These are phyloP conservation scores for Amblyornis subalaris DNA, from an alignment of 2,113 vertebrate genomes.

Conservation along the genomic window DNA sequence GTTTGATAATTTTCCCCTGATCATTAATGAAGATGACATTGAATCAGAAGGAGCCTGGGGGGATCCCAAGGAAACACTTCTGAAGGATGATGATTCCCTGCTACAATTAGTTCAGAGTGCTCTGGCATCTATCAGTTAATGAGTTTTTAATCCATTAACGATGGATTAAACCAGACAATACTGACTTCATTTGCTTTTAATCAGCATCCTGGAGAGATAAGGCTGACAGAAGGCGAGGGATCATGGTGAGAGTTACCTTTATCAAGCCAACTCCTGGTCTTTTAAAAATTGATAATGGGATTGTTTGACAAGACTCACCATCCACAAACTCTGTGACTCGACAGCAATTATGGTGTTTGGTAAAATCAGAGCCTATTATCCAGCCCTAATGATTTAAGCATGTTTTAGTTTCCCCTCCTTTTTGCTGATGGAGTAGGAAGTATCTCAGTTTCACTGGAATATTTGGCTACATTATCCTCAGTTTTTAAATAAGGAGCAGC, in stretches of 20 bases:
- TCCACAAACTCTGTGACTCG: not conserved
- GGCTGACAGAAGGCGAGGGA: not conserved
- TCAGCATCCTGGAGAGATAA: not conserved
- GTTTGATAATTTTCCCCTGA: not conserved
- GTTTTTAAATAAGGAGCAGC: not conserved
- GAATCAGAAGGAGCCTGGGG: not conserved
- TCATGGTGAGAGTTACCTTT: not conserved
- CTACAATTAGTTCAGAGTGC: not conserved
- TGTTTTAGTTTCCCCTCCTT: not conserved
- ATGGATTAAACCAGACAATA: not conserved
- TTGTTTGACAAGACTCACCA: not conserved
- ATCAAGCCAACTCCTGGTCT: not conserved
- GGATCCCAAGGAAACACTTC: not conserved
- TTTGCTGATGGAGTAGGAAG: not conserved
- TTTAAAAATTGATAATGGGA: not conserved
- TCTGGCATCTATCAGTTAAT: conserved; percentile 27
- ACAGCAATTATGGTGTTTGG: not conserved
- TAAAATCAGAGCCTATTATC: not conserved
- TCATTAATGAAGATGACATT: not conserved
- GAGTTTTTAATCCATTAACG: conserved; percentile 41
- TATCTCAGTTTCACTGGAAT: not conserved
- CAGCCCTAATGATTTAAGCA: conserved; percentile 31
- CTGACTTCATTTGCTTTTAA: not conserved
- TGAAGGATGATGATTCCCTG: not conserved
- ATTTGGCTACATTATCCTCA: not conserved